Base-by-base conservation (phyloP, 2,888 invertebrate genomes). In the Ormyrus pomaceus region DNA sequence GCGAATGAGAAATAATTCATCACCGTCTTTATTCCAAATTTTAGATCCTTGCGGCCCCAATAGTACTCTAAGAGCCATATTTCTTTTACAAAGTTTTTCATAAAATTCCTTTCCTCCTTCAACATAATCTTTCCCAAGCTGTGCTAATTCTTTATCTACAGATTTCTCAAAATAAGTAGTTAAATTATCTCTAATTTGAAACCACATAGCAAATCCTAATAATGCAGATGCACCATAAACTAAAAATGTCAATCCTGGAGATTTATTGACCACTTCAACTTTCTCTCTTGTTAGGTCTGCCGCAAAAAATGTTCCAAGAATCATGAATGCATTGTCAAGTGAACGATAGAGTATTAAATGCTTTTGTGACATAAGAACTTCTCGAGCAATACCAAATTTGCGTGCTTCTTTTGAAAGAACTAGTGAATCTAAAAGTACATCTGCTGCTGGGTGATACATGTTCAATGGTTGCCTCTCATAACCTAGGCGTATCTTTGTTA, bases 81-180 rank as follows among this genome's bases (percentile, higher is more conserved):
- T 97, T 87, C 95, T 93, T 84, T 94, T 91, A 58, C 96, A 87
- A 48, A 94, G 88, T 91, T 96, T 96, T 48, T 93, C 93, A 88
- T 96, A 97, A 91, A 93, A 97, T 88, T 95, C 94, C 51, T 94
- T 91, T 4, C 96, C 97, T 66, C 96, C 96, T 87, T 94, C 92
- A 9, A 94, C 91, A 88, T 94, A 96, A 62, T 94, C 92, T 59
- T 91, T 90, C 59, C 94, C 94, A 77, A 94, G 87, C 51, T 92
- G 88, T 82, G 93, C 92, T 34, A 97, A 91, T 82, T 91, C 89
- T 75, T 92, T 91, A 88, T 97, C 96, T 34, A 93, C 92, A 10
- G 91, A 84, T 8, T 91, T 90, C 88, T 97, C 96, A 87, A 92
- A 93, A 84, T 92, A 86, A 45, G 94, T 92, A 87, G 94, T 94